A percentile compares a stretch with the other conserved stretches of the same genome.
These are phyloP conservation scores for Troglohyphantes excavatus DNA, from an alignment of 2,888 invertebrate genomes.

Conservation along the genomic window DNA sequence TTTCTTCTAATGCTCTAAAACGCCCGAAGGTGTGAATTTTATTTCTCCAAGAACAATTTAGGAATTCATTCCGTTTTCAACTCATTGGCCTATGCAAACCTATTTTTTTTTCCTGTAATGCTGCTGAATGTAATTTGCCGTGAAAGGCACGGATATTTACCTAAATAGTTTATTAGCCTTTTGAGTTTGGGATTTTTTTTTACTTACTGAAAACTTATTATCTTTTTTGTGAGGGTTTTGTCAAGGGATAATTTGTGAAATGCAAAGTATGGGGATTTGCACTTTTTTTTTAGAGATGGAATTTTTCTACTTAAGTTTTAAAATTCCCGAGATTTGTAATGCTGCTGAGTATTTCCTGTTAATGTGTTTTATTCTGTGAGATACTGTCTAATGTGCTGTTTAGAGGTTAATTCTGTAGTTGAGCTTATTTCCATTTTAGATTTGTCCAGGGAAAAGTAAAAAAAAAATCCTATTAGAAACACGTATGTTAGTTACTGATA, in stretches of 20 bases:
- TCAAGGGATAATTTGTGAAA: background rate
- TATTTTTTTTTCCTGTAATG: background rate
- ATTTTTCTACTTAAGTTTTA: background rate
- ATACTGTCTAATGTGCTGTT: background rate
- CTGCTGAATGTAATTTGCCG: constrained; percentile 17
- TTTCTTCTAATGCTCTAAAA: background rate
- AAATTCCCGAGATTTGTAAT: background rate
- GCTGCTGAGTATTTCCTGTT: background rate
- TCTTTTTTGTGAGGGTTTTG: background rate
- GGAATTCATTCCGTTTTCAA: background rate
- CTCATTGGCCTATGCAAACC: background rate
- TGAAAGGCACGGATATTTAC: constrained; percentile 39
- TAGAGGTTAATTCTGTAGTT: too few species aligned
- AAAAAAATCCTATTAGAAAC: too few species aligned
- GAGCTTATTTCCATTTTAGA: too few species aligned
- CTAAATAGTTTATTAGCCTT: constrained; percentile 51
- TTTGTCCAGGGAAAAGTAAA: too few species aligned
- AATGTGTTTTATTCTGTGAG: background rate
- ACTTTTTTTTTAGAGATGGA: background rate
- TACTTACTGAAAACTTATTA: background rate
- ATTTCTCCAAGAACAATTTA: constrained; percentile 28
- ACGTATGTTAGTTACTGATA: too few species aligned
- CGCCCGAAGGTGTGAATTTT: constrained; percentile 33
- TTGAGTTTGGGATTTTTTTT: constrained; percentile 9
- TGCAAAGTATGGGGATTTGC: background rate